Evolutionary conservation across 1,140 invertebrate genomes (phyloP).

Genomic region (Plectrocnemia conspersa): DNA sequence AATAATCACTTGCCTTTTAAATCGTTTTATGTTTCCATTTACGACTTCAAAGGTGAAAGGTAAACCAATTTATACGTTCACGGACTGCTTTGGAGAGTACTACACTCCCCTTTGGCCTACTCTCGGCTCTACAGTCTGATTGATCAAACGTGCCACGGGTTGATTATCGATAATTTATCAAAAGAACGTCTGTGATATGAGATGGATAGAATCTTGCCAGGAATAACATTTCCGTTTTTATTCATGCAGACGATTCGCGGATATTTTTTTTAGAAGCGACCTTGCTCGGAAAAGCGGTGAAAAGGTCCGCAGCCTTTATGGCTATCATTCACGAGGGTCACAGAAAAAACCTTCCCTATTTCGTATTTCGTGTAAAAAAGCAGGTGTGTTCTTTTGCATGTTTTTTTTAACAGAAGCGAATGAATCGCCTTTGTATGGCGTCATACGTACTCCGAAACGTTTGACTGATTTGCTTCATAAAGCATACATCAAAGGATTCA

Average conservation of each 20-base stretch:
- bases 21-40: not conserved
- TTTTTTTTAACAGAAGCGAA: not conserved
- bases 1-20: too few relatives aligned
- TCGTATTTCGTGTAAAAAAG: too few relatives aligned
- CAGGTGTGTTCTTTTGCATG: too few relatives aligned
- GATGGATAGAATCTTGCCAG: too few relatives aligned
- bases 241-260: too few relatives aligned
- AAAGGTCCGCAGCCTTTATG: too few relatives aligned
- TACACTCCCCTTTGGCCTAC: constrained; percentile 4
- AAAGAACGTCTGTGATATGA: constrained; percentile 25
- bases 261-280: too few relatives aligned
- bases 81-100: not conserved
- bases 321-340: too few relatives aligned
- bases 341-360: too few relatives aligned
- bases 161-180: constrained; percentile 31
- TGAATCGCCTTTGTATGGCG: not conserved
- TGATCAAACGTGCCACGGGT: constrained; percentile 33
- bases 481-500: not conserved
- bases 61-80: not conserved
- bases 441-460: not conserved
- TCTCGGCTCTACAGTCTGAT: constrained; percentile 23
- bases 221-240: too few relatives aligned
- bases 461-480: not conserved
- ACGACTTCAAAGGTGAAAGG: constrained; percentile 3
- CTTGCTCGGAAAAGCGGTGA: too few relatives aligned